phyloP scores from a whole-genome alignment of 2,113 vertebrate species.

The Pelvicachromis taeniatus region DNA sequence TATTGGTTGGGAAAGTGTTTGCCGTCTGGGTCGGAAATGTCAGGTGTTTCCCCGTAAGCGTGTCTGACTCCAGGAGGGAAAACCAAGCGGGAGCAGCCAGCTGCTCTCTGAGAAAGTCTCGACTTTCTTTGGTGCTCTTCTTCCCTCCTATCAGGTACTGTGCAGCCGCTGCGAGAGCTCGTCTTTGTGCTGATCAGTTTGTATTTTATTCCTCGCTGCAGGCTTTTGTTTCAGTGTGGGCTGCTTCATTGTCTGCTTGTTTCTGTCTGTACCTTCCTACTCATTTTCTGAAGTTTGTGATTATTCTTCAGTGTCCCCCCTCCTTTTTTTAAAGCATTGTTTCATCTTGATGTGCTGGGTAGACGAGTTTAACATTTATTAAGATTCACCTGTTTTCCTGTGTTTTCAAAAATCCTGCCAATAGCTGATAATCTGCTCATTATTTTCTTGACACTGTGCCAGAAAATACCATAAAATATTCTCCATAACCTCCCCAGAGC shows the following conservation, averaged over 20 bases:
- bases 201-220: background rate
- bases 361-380: background rate
- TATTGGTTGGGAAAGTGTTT: slow-evolving; percentile 20
- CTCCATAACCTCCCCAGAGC: background rate
- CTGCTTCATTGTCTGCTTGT: background rate
- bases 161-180: background rate
- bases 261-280: background rate
- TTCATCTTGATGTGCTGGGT: background rate
- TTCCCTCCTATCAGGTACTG: slow-evolving; percentile 47
- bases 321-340: background rate
- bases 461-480: background rate
- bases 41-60: slow-evolving; percentile 50
- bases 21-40: slow-evolving; percentile 33
- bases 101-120: slow-evolving; percentile 9
- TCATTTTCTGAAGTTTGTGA: background rate
- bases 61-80: slow-evolving; percentile 8
- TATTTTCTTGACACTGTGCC: background rate
- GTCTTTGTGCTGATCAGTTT: background rate
- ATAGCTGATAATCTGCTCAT: background rate
- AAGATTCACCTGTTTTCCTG: background rate
- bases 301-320: background rate
- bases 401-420: background rate
- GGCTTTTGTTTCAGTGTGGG: background rate
- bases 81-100: background rate
- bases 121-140: slow-evolving; percentile 1